A percentile compares a stretch with the other conserved stretches of the same genome.
phyloP scores from a whole-genome alignment of 2,113 vertebrate genomes.

The Chlorodrepanis virens region DNA sequence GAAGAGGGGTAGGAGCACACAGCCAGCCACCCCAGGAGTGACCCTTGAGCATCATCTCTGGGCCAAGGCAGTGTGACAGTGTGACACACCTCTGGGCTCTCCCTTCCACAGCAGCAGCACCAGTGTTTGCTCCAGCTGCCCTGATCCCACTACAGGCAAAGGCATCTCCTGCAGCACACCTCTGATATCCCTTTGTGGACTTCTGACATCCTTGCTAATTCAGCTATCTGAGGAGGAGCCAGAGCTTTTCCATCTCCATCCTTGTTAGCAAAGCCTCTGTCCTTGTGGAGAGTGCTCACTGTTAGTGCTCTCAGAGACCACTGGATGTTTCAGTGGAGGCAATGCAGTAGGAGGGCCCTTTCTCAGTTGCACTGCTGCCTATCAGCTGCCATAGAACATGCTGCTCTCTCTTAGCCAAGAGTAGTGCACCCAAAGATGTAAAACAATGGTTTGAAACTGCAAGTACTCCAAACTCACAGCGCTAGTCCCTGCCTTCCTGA shows the following conservation, averaged over 20 bases:
- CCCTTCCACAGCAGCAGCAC: background rate
- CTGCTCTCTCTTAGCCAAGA: background rate
- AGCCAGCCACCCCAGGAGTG: rapidly evolving
- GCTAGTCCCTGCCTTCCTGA: background rate
- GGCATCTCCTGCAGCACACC: background rate
- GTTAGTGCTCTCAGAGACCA: background rate
- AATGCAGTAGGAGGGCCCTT: rapidly evolving
- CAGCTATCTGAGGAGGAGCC: background rate
- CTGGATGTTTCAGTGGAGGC: background rate
- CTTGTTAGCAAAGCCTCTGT: background rate
- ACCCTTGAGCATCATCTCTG: rapidly evolving
- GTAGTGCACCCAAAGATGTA: background rate
- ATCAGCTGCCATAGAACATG: background rate
- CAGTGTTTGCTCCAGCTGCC: background rate
- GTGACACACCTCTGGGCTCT: background rate
- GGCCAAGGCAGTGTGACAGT: background rate
- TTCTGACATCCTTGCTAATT: background rate
- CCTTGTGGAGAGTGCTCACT: rapidly evolving
- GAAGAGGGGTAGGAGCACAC: background rate
- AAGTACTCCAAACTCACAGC: background rate
- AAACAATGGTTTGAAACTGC: background rate
- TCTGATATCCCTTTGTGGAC: background rate
- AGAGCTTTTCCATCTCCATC: background rate
- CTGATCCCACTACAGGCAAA: background rate
- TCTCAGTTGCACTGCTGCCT: background rate